phyloP scores from a whole-genome alignment of 2,113 vertebrate genomes.

The Burhinus bistriatus region DNA sequence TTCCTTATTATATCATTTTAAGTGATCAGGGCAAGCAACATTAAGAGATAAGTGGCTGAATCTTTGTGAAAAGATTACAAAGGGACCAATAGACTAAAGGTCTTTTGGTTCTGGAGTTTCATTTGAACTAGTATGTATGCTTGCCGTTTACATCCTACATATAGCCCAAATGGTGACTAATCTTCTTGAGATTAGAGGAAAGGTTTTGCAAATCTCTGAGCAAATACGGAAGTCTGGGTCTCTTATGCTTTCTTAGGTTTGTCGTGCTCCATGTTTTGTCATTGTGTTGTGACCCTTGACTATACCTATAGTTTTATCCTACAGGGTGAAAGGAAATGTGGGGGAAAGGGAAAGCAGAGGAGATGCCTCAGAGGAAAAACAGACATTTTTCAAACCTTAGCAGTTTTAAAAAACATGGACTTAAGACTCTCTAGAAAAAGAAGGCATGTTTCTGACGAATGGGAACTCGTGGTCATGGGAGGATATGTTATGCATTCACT shows the following conservation, averaged over 20 bases:
- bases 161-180: not conserved
- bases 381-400: not conserved
- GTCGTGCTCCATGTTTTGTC: not conserved
- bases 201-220: not conserved
- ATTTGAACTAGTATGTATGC: not conserved
- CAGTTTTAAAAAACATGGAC: not conserved
- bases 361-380: not conserved
- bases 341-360: not conserved
- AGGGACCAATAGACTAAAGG: not conserved
- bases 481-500: not conserved
- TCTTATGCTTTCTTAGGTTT: not conserved
- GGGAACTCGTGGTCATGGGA: not conserved
- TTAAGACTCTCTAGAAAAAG: not conserved
- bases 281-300: not conserved
- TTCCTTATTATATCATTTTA: not conserved
- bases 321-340: not conserved
- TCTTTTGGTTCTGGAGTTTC: not conserved
- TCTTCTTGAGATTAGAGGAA: not conserved
- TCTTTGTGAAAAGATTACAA: not conserved
- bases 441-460: not conserved
- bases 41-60: not conserved
- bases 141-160: not conserved
- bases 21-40: not conserved
- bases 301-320: not conserved
- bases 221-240: not conserved